Evolutionary conservation across 2,888 invertebrate species (phyloP).

Genomic region (Troides helena): DNA sequence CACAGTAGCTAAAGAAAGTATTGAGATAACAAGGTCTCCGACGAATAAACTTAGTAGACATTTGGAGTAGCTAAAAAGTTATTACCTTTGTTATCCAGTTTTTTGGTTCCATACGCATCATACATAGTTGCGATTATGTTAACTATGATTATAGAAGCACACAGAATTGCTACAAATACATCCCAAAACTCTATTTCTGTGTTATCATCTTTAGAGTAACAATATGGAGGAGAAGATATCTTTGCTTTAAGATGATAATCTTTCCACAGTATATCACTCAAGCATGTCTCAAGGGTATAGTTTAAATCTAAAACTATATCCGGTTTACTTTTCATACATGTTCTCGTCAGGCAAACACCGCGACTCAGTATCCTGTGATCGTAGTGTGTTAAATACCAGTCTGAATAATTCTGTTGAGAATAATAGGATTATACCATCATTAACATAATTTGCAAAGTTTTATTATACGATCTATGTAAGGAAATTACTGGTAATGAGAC

Average conservation of each 20-base stretch:
- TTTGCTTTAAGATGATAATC: slow-evolving; percentile 29
- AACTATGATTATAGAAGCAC: not conserved
- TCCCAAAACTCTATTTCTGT: slow-evolving; percentile 14
- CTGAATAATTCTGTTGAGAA: slow-evolving; percentile 34
- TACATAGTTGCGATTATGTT: slow-evolving; percentile 12
- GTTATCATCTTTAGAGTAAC: slow-evolving; percentile 10
- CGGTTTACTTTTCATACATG: slow-evolving; percentile 27
- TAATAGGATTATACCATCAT: not conserved
- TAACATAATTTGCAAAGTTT: no score
- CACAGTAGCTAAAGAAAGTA: no score
- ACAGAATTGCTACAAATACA: slow-evolving; percentile 4
- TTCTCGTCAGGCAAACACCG: slow-evolving; percentile 33
- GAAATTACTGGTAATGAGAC: not conserved
- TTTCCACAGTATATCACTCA: slow-evolving; percentile 29
- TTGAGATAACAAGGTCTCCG: no score
- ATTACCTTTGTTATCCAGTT: slow-evolving; percentile 15
- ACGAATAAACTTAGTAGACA: no score
- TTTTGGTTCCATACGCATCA: slow-evolving; percentile 1
- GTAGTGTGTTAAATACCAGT: slow-evolving; percentile 30
- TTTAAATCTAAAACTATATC: slow-evolving; percentile 22
- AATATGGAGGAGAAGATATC: not conserved
- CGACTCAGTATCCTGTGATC: slow-evolving; percentile 32
- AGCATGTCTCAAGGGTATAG: slow-evolving; percentile 31
- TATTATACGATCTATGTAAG: not conserved
- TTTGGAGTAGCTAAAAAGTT: not conserved